phyloP scores from a whole-genome alignment of 2,888 invertebrate species.

The Brenthis daphne region DNA sequence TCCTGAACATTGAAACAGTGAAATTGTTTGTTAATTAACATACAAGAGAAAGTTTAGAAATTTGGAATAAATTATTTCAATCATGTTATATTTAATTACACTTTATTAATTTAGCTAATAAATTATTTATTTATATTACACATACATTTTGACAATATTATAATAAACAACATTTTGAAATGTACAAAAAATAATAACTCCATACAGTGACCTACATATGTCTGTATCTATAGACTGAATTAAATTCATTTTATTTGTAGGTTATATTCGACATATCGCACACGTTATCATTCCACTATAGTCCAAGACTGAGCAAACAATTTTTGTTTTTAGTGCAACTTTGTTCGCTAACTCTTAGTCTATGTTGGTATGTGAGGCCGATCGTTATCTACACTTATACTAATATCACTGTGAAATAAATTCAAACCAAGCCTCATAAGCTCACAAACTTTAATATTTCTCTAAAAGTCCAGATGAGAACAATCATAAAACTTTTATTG shows the following conservation, averaged over 20 bases:
- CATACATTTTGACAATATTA: constrained; percentile 37
- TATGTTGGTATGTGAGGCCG: constrained; percentile 44
- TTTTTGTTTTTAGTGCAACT: neutral
- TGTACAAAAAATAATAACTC: constrained; percentile 61
- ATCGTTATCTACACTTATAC: constrained; percentile 66
- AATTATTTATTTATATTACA: constrained; percentile 34
- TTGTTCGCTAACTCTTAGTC: constrained; percentile 30
- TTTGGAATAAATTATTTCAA: constrained; percentile 2
- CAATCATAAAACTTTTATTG: constrained; percentile 47
- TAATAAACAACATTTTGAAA: constrained; percentile 46
- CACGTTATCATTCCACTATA: constrained; percentile 26
- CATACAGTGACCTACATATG: constrained; percentile 44
- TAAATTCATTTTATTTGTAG: constrained; percentile 40
- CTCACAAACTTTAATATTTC: constrained; percentile 64
- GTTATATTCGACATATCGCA: constrained; percentile 33
- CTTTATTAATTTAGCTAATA: constrained; percentile 36
- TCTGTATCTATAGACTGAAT: constrained; percentile 46
- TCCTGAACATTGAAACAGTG: neutral
- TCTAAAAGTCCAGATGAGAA: constrained; percentile 56
- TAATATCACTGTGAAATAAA: constrained; percentile 70
- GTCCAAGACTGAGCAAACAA: constrained; percentile 26
- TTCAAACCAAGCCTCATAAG: constrained; percentile 72
- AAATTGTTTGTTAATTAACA: constrained; percentile 6
- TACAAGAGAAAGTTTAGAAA: constrained; percentile 12
- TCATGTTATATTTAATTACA: constrained; percentile 16